Evolutionary conservation across 1,140 invertebrate genomes (phyloP), one percentile per base, ranked within the genome.

Genomic region (Caerostris darwini): DNA sequence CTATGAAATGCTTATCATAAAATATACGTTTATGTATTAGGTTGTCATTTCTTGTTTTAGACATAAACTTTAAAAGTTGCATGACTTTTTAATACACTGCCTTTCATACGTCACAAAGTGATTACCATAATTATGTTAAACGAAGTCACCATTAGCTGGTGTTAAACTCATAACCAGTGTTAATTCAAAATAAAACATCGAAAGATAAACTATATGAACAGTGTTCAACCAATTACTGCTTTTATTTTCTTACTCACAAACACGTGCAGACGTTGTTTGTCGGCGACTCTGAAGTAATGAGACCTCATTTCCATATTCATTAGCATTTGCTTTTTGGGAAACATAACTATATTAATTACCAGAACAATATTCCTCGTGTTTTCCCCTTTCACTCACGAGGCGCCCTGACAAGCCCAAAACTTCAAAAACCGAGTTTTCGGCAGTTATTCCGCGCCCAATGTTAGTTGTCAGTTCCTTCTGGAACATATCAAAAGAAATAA

Each of bases 381-480:
- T 64, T 64, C 61, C 61, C 17, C 61, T 12, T 64, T 64, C 61
- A 5, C 61, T 64, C 61, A 14, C 61, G 1, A 64, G 61, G 4
- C 34, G 12, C 8, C 17, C 8, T 64, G 61, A 64, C 61, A 64
- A 64, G 61, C 61, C 12, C 8, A 64, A 17, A 14, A 64, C 34
- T 64, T 64, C 61, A 64, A 64, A 64, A 64, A 64, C 61, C 12
- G 2, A 34, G 34, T 34, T 17, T 17, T 17, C 61, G 12, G 61
- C 17, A 64, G 34, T 64, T 64, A 10, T 64, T 64, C 61, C 61
- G 61, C 61, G 12, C 12, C 3, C 8, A 10, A 64, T 67, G 61
- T 67, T 67, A 67, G n/a, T 17, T n/a, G 61, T 67, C 61, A 67
- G 14, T 67, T 67, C 61, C 61, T 67, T 67, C 61, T 67, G 61